Percentiles rank a stretch among this genome's conserved stretches.
Evolutionary conservation across 2,888 invertebrate species (phyloP).

Genomic region (Eurytoma californica): DNA sequence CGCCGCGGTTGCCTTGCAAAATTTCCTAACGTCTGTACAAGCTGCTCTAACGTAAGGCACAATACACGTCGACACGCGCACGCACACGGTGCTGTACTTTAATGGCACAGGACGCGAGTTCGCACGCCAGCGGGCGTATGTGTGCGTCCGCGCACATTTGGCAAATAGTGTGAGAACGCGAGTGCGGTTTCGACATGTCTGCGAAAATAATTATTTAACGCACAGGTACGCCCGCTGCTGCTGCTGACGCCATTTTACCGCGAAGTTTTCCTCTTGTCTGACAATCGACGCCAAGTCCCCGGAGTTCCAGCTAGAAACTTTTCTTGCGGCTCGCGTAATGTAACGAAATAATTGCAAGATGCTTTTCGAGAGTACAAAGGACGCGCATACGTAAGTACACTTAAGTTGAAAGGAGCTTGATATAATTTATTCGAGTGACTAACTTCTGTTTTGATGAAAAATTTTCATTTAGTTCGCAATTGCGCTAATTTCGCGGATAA

Average conservation of each 20-base stretch:
- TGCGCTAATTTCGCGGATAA: no score
- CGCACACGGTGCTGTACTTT: not conserved
- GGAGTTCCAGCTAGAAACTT: conserved; percentile 34
- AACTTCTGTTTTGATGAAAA: conserved; percentile 4
- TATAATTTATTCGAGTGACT: not conserved
- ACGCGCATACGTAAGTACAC: no score
- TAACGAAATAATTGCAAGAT: conserved; percentile 22
- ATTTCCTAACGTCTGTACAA: conserved; percentile 1
- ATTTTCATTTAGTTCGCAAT: no score
- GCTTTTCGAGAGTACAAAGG: not conserved
- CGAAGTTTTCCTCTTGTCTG: conserved; percentile 15
- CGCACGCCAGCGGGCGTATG: not conserved
- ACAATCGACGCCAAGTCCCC: conserved; percentile 25
- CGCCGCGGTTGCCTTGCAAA: conserved; percentile 3
- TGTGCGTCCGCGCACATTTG: conserved; percentile 7
- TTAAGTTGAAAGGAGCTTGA: no score
- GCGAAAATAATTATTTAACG: conserved; percentile 42
- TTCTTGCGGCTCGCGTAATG: not conserved
- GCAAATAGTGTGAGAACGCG: conserved; percentile 39
- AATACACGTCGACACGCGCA: not conserved
- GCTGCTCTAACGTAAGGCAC: no score
- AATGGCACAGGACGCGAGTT: conserved; percentile 12
- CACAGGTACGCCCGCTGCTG: not conserved
- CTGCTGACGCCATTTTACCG: conserved; percentile 1
- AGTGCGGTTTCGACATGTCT: conserved; percentile 41